These are phyloP conservation scores for Pantherophis vulpinus DNA, from an alignment of 2,797 vertebrate genomes.

Conservation along the genomic window DNA sequence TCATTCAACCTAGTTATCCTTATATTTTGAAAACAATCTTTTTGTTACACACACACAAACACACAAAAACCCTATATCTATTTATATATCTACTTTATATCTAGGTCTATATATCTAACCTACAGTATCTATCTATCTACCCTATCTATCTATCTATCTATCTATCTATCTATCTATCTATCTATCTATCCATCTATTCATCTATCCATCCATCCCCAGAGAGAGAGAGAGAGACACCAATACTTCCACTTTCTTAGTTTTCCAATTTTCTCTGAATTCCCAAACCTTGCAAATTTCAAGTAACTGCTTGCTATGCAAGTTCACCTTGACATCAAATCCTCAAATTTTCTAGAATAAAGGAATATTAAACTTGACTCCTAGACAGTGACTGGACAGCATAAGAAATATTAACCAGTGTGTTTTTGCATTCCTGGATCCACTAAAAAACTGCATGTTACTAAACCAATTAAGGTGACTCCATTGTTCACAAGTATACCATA, in stretches of 20 bases:
- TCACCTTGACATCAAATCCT: background rate
- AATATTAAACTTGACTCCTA: background rate
- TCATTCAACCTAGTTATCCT: background rate
- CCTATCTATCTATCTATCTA: background rate
- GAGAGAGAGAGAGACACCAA: rapidly evolving
- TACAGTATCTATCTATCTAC: too few relatives aligned
- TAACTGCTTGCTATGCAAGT: background rate
- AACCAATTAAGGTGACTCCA: background rate
- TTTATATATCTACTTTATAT: too few relatives aligned
- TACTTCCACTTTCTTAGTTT: background rate
- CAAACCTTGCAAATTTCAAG: background rate
- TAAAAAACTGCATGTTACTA: background rate
- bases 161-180: background rate
- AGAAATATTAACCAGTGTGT: background rate
- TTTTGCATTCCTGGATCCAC: background rate
- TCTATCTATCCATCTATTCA: background rate
- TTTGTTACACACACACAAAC: background rate
- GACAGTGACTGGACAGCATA: background rate
- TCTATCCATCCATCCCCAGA: too few relatives aligned
- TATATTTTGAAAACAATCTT: background rate
- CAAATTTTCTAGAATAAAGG: background rate
- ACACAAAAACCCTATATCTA: background rate
- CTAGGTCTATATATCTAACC: too few relatives aligned
- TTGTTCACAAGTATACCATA: background rate
- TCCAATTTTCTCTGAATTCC: background rate